These are phyloP conservation scores for Nothocercus nigrocapillus DNA, from an alignment of 2,113 vertebrate species.

Conservation along the genomic window DNA sequence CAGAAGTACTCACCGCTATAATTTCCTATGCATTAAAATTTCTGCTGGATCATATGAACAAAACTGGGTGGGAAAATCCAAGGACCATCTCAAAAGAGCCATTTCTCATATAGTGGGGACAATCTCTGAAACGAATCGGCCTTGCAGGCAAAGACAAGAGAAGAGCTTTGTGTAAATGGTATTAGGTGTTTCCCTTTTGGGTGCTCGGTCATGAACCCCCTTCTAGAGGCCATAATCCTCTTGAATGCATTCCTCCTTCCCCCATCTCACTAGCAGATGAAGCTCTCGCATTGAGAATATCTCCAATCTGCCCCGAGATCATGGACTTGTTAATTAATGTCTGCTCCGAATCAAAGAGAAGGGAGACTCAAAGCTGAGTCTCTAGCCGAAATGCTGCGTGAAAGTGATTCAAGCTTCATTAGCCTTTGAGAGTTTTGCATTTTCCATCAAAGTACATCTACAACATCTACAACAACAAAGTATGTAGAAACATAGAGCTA, in stretches of 20 bases:
- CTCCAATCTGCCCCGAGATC: neutral
- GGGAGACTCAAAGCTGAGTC: fast-evolving
- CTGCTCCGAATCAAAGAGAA: neutral
- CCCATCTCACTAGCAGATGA: neutral
- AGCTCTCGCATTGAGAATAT: neutral
- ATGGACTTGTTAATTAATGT: neutral
- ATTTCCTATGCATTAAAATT: fast-evolving
- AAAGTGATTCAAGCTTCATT: fast-evolving
- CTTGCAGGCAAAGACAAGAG: neutral
- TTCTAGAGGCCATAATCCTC: neutral
- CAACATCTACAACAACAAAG: neutral
- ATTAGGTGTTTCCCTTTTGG: fast-evolving
- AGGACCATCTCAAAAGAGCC: neutral
- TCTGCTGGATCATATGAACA: neutral
- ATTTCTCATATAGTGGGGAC: neutral
- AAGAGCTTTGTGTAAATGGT: fast-evolving
- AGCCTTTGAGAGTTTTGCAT: neutral
- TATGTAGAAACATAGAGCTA: neutral
- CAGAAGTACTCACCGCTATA: neutral
- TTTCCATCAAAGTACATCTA: neutral
- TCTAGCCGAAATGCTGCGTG: neutral
- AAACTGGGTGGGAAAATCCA: neutral
- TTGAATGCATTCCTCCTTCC: neutral
- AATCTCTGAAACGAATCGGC: neutral
- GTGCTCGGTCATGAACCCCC: neutral